Conservation (phyloP, 2,888 invertebrate genomes). For the Nyleta sp. region DNA sequence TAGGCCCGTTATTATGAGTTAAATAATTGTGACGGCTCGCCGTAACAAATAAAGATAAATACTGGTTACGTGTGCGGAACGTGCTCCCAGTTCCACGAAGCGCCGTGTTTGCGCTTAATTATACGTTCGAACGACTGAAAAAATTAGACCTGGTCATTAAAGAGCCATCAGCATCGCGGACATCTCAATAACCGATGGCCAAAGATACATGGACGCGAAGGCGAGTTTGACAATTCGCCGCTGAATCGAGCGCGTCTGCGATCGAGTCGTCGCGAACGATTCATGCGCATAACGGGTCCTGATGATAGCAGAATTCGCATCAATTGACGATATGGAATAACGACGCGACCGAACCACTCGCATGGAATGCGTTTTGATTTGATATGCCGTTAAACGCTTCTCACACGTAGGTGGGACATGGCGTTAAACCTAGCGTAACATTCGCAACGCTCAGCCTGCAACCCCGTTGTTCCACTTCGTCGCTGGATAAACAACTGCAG, state of each 20-base stretch:
- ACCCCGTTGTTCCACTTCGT: slow-evolving; percentile 63
- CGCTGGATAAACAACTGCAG: slow-evolving; percentile 43
- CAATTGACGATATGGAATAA: slow-evolving; percentile 26
- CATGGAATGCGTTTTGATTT: slow-evolving; percentile 56
- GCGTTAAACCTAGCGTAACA: slow-evolving; percentile 60
- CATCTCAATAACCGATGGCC: slow-evolving; percentile 21
- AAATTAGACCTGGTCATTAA: slow-evolving; percentile 29
- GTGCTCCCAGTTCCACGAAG: slow-evolving; percentile 48
- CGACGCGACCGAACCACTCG: slow-evolving; percentile 12
- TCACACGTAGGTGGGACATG: slow-evolving; percentile 58
- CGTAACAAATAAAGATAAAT: slow-evolving; percentile 73
- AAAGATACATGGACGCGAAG: not conserved
- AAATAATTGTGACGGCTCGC: slow-evolving; percentile 66
- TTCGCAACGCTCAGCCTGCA: slow-evolving; percentile 50
- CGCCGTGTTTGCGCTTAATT: slow-evolving; percentile 43
- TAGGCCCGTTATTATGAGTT: slow-evolving; percentile 61
- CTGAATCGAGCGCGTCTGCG: slow-evolving; percentile 8
- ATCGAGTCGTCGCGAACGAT: slow-evolving; percentile 1
- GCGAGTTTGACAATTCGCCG: slow-evolving; percentile 11
- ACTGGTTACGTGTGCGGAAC: slow-evolving; percentile 62
- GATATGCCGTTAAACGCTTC: slow-evolving; percentile 55
- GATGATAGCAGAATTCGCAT: slow-evolving; percentile 13
- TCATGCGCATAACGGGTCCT: slow-evolving; percentile 40
- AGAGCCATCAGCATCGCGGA: not conserved
- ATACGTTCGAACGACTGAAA: slow-evolving; percentile 13